Base-by-base conservation (phyloP, 2,113 vertebrate genomes). In the Heterotis niloticus region DNA sequence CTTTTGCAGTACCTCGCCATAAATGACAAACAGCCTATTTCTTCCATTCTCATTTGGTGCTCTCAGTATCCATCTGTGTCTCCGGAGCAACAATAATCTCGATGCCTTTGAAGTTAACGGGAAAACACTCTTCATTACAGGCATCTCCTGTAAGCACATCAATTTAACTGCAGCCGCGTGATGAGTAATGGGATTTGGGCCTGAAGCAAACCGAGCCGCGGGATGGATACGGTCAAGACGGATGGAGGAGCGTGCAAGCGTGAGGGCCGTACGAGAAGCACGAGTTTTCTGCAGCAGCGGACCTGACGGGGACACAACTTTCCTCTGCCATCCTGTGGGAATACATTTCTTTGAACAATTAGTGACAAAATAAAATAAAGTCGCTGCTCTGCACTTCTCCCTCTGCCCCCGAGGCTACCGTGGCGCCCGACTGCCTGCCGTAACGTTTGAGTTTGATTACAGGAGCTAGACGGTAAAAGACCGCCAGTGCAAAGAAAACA, bases 151-250 rank as follows among this genome's bases (percentile, higher is more conserved):
- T 67, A 78, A 56, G 23, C 77, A 78, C 76, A 79, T 62, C 64
- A 83, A 83, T 82, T 79, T 84, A 83, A 83, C 66, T 76, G 64
- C 80, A 80, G 84, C 82, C 79, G 81, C 71, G 78, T 14, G 67
- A 77, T 62, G 29, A 82, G 71, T 83, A 83, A 85, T 70, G 80
- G 69, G 76, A 81, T 85, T 84, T 80, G 78, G 87, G 79, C 65
- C 77, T 78, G 86, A 88, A 84, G 71, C 3, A 83, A 85, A 88
- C 84, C 69, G 78, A 66, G 28, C 80, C 82, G 79, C 68, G 64
- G 78, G 85, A 73, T 69, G 3, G 79, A 56, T 14, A 7, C 64
- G 64, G 65, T 7, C 34, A 7, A 44, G 34, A 44, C 2, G 34
- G 34, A 44, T 44, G 34, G 34, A 44, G 34, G 34, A 7, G 34